Base-by-base conservation (phyloP, 2,113 vertebrate species). In the Recurvirostra avosetta region DNA sequence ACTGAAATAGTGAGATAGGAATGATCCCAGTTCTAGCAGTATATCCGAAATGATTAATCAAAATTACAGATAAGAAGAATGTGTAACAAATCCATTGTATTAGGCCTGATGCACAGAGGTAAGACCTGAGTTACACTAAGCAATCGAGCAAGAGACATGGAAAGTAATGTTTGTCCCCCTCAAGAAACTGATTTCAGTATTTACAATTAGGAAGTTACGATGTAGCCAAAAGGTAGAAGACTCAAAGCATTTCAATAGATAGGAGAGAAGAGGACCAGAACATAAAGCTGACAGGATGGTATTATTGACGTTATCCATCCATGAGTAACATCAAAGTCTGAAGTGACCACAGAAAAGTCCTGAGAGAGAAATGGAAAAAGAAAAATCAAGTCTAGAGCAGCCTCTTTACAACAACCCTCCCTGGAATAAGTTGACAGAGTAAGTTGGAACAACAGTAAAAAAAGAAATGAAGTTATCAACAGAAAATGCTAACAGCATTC, bases 261-360 rank as follows among this genome's bases (percentile, higher is more conserved):
- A 91, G 79, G 63, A 97, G 72, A 96, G 87, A 78, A 86, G 82
- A 95, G 71, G 93, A 95, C 66, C 88, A 96, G 79, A 96, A 84
- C 62, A 92, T 68, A 96, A 94, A 90, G 92, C 78, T 91, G 79
- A 86, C 71, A 95, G 94, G 90, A 93, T 91, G 75, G 80, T 50
- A 89, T 84, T 94, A 88, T 5, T 95, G 93, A 90, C 17, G 11
- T 76, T 95, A 95, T 88, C 90, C 86, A 88, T 56, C 93, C 90
- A 86, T 77, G 73, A 95, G 93, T 50, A 70, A 86, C 86, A 93
- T 52, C 87, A 68, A 90, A 80, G 71, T 83, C 81, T 95, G 92
- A 96, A 84, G 79, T 72, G 76, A 97, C 49, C 81, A 94, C 80
- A 95, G 94, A 94, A 88, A 92, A 65, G 50, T 93, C 90, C 82